Conservation (phyloP, 2,797 vertebrate genomes). For the Lithobates sylvaticus region DNA sequence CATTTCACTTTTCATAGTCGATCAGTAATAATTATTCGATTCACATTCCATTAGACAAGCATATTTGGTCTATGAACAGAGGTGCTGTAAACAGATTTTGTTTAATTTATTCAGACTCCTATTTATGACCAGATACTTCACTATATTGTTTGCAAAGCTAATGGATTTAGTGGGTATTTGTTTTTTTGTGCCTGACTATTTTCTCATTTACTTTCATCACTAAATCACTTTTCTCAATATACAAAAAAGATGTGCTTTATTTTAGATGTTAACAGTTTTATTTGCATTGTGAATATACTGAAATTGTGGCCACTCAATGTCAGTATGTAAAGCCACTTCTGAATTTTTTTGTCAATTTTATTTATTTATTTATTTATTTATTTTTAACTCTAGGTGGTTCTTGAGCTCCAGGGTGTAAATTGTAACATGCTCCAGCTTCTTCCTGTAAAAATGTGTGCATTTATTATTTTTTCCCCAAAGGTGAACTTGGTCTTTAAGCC, state of each 20-base stretch:
- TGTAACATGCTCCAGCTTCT: no score
- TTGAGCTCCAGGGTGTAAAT: no score
- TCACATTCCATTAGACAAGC: neutral
- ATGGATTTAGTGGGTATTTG: neutral
- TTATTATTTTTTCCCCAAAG: no score
- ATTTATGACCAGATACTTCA: neutral
- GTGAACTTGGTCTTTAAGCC: no score
- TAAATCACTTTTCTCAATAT: neutral
- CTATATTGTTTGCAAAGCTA: neutral
- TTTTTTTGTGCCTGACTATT: neutral
- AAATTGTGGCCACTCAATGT: neutral
- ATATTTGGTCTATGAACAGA: constrained; percentile 1
- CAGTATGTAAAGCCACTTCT: constrained; percentile 1
- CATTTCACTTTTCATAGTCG: neutral
- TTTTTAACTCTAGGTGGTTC: no score
- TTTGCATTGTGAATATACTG: neutral
- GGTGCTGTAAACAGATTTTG: constrained; percentile 6
- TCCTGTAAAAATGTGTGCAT: no score
- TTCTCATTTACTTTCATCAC: constrained; percentile 19
- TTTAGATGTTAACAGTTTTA: constrained; percentile 12
- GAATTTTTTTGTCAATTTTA: no score
- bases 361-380: no score
- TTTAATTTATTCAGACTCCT: constrained; percentile 1
- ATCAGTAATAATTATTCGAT: neutral
- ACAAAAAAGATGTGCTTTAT: neutral